Evolutionary conservation across 1,140 invertebrate genomes (phyloP).

Genomic region (Hyles vespertilio): DNA sequence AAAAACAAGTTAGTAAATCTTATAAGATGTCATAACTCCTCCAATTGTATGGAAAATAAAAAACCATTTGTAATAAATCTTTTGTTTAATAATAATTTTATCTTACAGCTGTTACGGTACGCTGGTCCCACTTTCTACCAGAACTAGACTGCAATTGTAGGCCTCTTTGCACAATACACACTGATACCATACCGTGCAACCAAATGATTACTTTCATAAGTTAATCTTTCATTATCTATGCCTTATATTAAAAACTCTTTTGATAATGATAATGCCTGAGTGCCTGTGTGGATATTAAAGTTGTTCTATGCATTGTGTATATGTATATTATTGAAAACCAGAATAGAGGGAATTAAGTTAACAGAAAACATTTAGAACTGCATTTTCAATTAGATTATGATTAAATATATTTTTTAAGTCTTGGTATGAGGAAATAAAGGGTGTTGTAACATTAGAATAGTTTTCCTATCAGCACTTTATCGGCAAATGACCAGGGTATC

Average conservation of each 20-base stretch:
- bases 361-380: too few species aligned
- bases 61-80: background rate
- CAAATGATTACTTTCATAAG: constrained; percentile 16
- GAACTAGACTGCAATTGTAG: constrained; percentile 15
- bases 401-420: too few species aligned
- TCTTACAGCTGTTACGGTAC: constrained; percentile 15
- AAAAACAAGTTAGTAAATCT: too few species aligned
- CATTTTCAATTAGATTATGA: too few species aligned
- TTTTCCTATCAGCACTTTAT: constrained; percentile 4
- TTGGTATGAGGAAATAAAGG: too few species aligned
- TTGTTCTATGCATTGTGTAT: too few species aligned
- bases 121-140: constrained; percentile 27
- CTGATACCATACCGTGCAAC: constrained; percentile 13
- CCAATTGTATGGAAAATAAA: too few species aligned
- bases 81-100: constrained; percentile 4
- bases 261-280: constrained; percentile 17
- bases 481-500: constrained; percentile 35
- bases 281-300: background rate
- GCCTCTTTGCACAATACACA: constrained; percentile 15
- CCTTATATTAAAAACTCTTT: constrained; percentile 13
- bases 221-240: constrained; percentile 18
- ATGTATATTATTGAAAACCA: too few species aligned
- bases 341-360: too few species aligned
- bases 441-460: background rate
- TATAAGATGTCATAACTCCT: too few species aligned